Evolutionary conservation across 1,140 invertebrate genomes (phyloP), one percentile per base, ranked within the genome.

Genomic region (Drosophila pruinosa): DNA sequence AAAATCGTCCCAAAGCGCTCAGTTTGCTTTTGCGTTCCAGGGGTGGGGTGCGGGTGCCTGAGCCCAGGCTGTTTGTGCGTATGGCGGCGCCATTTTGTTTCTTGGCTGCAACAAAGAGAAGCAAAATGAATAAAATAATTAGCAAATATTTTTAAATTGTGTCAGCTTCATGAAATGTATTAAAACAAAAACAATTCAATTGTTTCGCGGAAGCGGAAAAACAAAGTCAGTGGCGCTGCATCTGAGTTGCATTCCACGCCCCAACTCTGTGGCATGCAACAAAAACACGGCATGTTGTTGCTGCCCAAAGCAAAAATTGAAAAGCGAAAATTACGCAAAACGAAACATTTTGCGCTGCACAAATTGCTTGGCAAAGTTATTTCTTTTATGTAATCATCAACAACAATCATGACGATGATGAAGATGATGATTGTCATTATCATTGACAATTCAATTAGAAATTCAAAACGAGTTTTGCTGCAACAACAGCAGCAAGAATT

Each of bases 21-120:
- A 99, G 96, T 92, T 98, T 98, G 88, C 97, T 98, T 92, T 98
- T 98, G 73, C 96, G 94, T 92, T 96, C 97, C 63, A 95, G 93
- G 73, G 95, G 95, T 78, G 95, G 97, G 69, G 96, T 96, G 77
- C 96, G 93, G 34, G 93, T 93, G 52, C 95, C 95, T 57, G 95
- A 96, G 43, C 96, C 96, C 91, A 97, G 92, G 92, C 96, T 97
- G 79, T 96, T 97, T 81, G 96, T 96, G 88, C 96, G 94, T 77
- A 97, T 93, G 64, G 96, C 95, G 78, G 96, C 94, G 89, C 97
- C 97, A 95, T 98, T 98, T 92, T 97, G 96, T 93, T 97, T 97
- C 92, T 98, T 97, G 58, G 95, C 97, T 98, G 94, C 41, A 96
- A 72, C 7, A 70, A 19, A 14, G n/a, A 21, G 2, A 68, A 45